These are phyloP conservation scores for Caenorhabditis sp. DNA, from an alignment of 2,888 invertebrate genomes.

Conservation along the genomic window DNA sequence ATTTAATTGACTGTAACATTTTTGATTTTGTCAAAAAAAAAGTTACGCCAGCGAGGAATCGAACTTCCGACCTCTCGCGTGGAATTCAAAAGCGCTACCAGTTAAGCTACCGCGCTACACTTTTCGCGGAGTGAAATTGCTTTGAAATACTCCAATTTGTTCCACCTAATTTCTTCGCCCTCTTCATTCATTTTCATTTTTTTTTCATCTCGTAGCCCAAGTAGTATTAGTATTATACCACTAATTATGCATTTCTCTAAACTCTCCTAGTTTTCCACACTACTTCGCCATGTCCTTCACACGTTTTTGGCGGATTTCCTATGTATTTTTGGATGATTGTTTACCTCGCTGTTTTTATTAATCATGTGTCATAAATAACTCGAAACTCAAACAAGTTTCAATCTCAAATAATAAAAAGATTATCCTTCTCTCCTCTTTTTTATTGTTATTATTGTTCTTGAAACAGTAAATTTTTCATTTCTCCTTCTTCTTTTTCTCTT, in stretches of 20 bases:
- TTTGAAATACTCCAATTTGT: too few relatives aligned
- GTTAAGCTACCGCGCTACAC: too few relatives aligned
- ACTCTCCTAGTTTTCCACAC: too few relatives aligned
- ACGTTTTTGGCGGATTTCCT: not conserved
- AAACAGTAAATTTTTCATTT: not conserved
- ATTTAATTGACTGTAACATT: too few relatives aligned
- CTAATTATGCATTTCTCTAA: not conserved
- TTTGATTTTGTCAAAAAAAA: not conserved
- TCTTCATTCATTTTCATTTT: not conserved
- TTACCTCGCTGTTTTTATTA: not conserved
- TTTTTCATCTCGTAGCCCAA: not conserved
- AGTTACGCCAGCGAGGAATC: not conserved
- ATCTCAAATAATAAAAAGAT: not conserved
- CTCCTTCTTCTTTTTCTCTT: not conserved
- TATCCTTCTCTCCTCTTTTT: not conserved
- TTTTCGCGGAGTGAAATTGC: too few relatives aligned
- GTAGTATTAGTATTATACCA: not conserved
- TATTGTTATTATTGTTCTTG: too few relatives aligned
- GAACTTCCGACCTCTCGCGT: not conserved
- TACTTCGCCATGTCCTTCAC: not conserved
- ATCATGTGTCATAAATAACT: not conserved
- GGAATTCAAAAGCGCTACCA: too few relatives aligned
- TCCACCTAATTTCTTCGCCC: not conserved
- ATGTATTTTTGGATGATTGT: not conserved
- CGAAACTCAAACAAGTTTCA: not conserved